Conservation (phyloP, 92 coral and sea anemone species). For the Bergia puertoricense region DNA sequence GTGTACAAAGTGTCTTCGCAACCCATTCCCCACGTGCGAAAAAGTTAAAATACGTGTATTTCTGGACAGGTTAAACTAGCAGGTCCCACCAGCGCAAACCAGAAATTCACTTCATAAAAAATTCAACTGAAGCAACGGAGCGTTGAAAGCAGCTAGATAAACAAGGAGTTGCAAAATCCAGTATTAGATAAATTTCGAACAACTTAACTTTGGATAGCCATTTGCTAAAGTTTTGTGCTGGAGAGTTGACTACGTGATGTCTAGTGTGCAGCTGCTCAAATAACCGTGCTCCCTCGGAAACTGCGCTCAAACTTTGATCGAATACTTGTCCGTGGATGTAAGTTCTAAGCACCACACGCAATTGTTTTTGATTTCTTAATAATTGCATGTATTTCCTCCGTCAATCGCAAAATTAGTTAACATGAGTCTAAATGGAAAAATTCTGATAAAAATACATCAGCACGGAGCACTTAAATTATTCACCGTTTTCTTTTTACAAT, state of each 20-base stretch:
- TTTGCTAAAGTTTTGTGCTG: conserved; percentile 12
- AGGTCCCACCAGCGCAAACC: conserved; percentile 35
- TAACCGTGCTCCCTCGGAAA: not conserved
- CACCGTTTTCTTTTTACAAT: conserved; percentile 72
- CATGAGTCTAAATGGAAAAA: conserved; percentile 54
- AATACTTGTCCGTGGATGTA: not conserved
- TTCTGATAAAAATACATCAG: conserved; percentile 87
- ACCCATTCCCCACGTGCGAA: conserved; percentile 34
- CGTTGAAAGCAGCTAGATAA: conserved; percentile 89
- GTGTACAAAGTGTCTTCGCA: not conserved
- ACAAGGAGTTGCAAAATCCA: conserved; percentile 55
- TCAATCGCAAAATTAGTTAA: conserved; percentile 66
- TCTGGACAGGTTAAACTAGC: not conserved
- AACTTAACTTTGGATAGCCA: conserved; percentile 29
- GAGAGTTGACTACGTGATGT: conserved; percentile 5
- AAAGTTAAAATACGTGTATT: conserved; percentile 22
- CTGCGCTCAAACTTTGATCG: conserved; percentile 7
- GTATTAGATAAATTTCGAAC: conserved; percentile 39
- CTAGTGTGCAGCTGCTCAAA: not conserved
- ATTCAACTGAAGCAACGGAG: conserved; percentile 80
- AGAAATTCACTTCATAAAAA: conserved; percentile 66
- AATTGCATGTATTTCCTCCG: conserved; percentile 54
- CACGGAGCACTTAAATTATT: conserved; percentile 67
- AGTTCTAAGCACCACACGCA: conserved; percentile 22
- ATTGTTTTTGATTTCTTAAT: conserved; percentile 27